Base-by-base conservation (phyloP, 2,888 invertebrate species). In the Metalampra italica region DNA sequence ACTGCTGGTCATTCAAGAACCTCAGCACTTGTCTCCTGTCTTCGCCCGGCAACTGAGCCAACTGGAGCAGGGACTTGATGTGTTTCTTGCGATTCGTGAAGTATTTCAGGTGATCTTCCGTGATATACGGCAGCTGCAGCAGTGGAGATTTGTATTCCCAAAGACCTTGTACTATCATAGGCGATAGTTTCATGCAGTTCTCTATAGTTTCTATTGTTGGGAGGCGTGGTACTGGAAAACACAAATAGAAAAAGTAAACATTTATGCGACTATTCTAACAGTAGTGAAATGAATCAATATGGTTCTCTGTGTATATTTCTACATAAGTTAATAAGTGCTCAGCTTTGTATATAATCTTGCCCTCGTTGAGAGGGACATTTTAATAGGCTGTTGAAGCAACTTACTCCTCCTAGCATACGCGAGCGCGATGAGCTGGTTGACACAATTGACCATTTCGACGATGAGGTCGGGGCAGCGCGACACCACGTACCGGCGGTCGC, bases 391-490 rank as follows among this genome's bases (percentile, higher is more conserved):
- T 44, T 37, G 46, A 36, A 40, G n/a, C 15, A 39, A 38, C 93
- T 92, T 83, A 95, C 96, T 93, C 91, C 97, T 93, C 59, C 96
- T 92, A 52, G 97, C 96, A 76, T 97, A 96, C 11, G 96, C 97
- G 53, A 98, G 91, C 73, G 97, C 93, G 51, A 98, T 97, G 41
- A 99, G 91, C 77, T 98, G 97, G 71, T 98, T 96, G 11, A 97
- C 95, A 76, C 98, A 97, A 71, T 96, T 96, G 47, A 99, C 96
- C 96, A 99, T 98, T 87, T 99, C 99, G 66, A 98, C 97, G 47
- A 99, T 94, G 40, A 99, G 92, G 79, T 97, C 97, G 0, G 98
- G 98, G 76, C 97, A 96, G 77, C 98, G 97, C 60, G 94, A 95
- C 43, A 96, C 93, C 47, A 97, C 92, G 67, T 95, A 94, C 64